Base-by-base conservation (phyloP, 2,113 vertebrate species). In the Silurus glanis region DNA sequence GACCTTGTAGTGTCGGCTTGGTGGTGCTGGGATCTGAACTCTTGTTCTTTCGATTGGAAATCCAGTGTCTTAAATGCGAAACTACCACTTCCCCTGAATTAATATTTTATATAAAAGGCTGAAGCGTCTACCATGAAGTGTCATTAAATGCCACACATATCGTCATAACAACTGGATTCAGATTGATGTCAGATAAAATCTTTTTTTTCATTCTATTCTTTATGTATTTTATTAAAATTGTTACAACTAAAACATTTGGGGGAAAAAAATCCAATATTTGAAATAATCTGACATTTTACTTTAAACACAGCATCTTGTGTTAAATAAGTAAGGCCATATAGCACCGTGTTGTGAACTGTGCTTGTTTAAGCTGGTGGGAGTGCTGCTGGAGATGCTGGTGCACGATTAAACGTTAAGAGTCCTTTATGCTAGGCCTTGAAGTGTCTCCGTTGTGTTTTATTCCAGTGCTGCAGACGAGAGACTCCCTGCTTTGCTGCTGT, bases 381-480 rank as follows among this genome's bases (percentile, higher is more conserved):
- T 23, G 72, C 72, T 75, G 49, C 51, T 49, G 0, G 25, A 45
- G 58, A 47, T 51, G 12, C 23, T 51, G 23, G 12, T 28, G 51
- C 51, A 45, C 0, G 21, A 23, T 14, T 62, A 17, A n/a, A 47
- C 14, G 0, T 28, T 28, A 19, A 14, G 72, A 19, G 45, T 6
- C 72, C 23, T 80, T 69, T 69, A 19, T 25, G 7, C 28, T 13
- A 37, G 25, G 75, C 51, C 51, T 64, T 21, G 17, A 55, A 67
- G 45, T 45, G 3, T 67, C 78, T 82, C 21, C 9, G 19, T 47
- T 75, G 59, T 19, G 55, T 55, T 79, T 51, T 82, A 72, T 75
- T 87, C 21, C 21, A 83, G 84, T 25, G 84, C 84, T 23, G 80
- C 80, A 78, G 47, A 69, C 66, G 21, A 79, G 47, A 55, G 66